Conservation (phyloP, 1,140 invertebrate genomes). For the Microplitis mediator region DNA sequence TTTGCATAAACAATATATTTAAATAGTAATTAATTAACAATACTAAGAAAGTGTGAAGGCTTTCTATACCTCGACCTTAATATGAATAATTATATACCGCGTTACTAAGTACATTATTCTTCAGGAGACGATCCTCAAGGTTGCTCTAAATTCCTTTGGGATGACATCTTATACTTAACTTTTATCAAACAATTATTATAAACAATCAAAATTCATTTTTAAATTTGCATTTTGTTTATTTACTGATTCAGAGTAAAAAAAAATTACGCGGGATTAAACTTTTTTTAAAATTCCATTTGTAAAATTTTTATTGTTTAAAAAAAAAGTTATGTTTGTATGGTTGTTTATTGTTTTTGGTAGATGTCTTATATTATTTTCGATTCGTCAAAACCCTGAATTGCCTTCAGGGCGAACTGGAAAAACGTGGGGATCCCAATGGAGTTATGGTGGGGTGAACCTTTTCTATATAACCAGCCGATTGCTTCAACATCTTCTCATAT, state of each 20-base stretch:
- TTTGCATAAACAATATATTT: background rate
- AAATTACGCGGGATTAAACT: too few species aligned
- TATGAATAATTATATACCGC: background rate
- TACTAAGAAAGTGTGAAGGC: conserved; percentile 4
- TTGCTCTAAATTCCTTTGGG: background rate
- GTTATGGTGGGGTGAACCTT: background rate
- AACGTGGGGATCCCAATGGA: conserved; percentile 6
- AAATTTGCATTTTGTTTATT: too few species aligned
- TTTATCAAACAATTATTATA: background rate
- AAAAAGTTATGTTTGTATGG: too few species aligned
- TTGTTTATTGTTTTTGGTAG: background rate
- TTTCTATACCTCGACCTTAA: background rate
- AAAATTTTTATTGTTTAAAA: too few species aligned
- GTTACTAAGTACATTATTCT: background rate
- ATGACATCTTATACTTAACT: background rate
- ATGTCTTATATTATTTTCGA: background rate
- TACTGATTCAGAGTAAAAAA: too few species aligned
- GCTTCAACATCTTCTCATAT: conserved; percentile 17
- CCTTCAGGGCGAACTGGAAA: background rate
- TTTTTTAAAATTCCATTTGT: too few species aligned
- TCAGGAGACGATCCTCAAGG: background rate
- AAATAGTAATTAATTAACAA: background rate
- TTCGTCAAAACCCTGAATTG: background rate
- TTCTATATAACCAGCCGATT: conserved; percentile 25
- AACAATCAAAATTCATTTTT: background rate